These are phyloP conservation scores for Drosophila dives DNA, from an alignment of 2,888 invertebrate species.

Conservation along the genomic window DNA sequence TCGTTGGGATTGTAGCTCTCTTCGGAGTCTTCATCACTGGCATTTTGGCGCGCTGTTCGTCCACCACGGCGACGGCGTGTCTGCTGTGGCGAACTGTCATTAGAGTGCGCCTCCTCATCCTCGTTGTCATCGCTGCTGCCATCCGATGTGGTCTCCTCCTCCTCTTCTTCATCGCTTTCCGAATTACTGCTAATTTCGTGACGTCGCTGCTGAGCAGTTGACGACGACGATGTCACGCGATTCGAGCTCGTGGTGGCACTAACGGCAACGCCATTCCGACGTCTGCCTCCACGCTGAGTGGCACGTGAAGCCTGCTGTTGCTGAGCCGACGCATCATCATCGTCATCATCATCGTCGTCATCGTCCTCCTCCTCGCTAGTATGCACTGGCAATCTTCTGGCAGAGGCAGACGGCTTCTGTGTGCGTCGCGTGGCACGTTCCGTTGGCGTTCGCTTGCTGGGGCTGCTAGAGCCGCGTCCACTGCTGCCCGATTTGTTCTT, in stretches of 20 bases:
- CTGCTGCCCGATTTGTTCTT: slow-evolving; percentile 79
- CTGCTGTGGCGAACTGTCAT: slow-evolving; percentile 60
- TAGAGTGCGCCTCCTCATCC: slow-evolving; percentile 66
- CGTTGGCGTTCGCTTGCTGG: slow-evolving; percentile 71
- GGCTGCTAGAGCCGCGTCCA: slow-evolving; percentile 75
- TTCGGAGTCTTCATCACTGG: slow-evolving; percentile 85
- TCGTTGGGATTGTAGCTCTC: slow-evolving; percentile 86
- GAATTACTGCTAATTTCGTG: slow-evolving; percentile 57
- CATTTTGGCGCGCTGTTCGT: slow-evolving; percentile 49
- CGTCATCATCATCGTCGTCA: slow-evolving; percentile 80
- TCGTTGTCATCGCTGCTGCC: slow-evolving; percentile 69
- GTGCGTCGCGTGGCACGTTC: slow-evolving; percentile 79
- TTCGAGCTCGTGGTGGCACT: slow-evolving; percentile 78
- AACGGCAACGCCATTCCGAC: slow-evolving; percentile 64
- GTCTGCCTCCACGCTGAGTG: slow-evolving; percentile 49
- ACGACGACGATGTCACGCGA: slow-evolving; percentile 83
- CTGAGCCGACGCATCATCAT: slow-evolving; percentile 47
- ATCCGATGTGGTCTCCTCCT: slow-evolving; percentile 67
- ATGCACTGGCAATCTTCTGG: slow-evolving; percentile 62
- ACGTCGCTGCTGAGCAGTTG: slow-evolving; percentile 70
- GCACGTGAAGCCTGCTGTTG: slow-evolving; percentile 59
- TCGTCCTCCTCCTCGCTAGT: slow-evolving; percentile 83
- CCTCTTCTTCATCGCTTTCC: slow-evolving; percentile 76
- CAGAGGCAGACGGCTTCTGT: slow-evolving; percentile 60
- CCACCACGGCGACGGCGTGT: slow-evolving; percentile 54